Base-by-base conservation (phyloP, 2,888 invertebrate species). In the Fragum sueziense region DNA sequence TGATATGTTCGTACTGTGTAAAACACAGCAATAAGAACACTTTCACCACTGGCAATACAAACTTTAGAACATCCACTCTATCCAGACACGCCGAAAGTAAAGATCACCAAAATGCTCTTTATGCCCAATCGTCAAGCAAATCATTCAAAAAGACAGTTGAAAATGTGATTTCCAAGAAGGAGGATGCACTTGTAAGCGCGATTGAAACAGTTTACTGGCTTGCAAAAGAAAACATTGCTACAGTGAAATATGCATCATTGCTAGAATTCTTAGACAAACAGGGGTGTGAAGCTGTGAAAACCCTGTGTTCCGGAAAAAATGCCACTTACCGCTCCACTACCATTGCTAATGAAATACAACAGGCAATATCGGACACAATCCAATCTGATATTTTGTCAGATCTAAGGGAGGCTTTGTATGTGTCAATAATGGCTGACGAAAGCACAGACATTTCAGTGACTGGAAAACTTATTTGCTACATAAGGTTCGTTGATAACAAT, bases 381-480 rank as follows among this genome's bases (percentile, higher is more conserved):
- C 59, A 34, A 29, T 69, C 47, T 52, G 68, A 68, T 47, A 73
- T 52, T n/a, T 25, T 73, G 31, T 11, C 29, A 17, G 69, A 73
- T 37, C n/a, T 73, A 34, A 73, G 51, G 31, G 27, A 62, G 52
- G 33, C 69, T 25, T n/a, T 31, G n/a, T 73, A 33, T 61, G 37
- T 54, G 22, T 47, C 73, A 17, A 27, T 78, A 14, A 22, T 78
- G 22, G 29, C 37, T 37, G 77, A 78, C 70, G 72, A 76, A 29
- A 33, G 47, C 25, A 72, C 72, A 54, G 76, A 76, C 25, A 72
- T 76, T 25, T 70, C 70, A 29, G 67, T 76, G 0, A 65, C 76
- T 22, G 54, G 54, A 14, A 70, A 76, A 57, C 37, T 76, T 1
- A 57, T 71, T 0, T 14, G 71, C 4, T 76, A 76, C 59, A 37